Evolutionary conservation across 1,140 invertebrate species (phyloP), one percentile per base, ranked within the genome.

Genomic region (Cydia amplana): DNA sequence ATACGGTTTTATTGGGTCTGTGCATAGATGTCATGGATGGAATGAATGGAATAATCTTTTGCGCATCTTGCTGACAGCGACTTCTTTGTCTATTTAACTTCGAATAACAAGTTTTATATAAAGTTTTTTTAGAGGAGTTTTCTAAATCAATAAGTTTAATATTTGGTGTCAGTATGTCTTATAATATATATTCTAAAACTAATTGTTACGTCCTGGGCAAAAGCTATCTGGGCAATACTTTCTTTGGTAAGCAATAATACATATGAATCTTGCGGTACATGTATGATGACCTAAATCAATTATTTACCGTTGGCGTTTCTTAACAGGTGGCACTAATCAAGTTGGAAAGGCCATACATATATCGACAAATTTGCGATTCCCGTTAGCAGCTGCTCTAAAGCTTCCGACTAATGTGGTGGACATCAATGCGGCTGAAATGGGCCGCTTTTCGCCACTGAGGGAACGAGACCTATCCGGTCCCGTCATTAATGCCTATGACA

Each of bases 371-470:
- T 76, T 87, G 12, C 89, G 86, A 74, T 93, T 90, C 79, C 91
- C 93, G n/a, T 85, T 85, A 80, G 89, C 87, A 6, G 82, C 79
- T 40, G 78, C 87, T 70, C 77, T 93, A 14, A 90, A 90, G 78
- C 80, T 93, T 36, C 93, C 93, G 2, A 90, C 87, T 64, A 93
- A 93, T 87, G 87, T 93, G 10, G 83, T 93, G 10, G 95, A 96
- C 80, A 93, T 95, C 75, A 94, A 95, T 84, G 90, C 91, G 72
- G 86, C 93, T n/a, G 95, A 95, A 88, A 94, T 94, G 43, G 93
- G 94, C n/a, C 92, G 93, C 73, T 96, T 96, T 81, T 95, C 94
- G 1, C 94, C 94, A 1, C 91, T 94, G 75, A 91, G 95, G 43
- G 86, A 93, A 10, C 90, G 95, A 75, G 95, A 96, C 79, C 94